Base-by-base conservation (phyloP, 2,888 invertebrate species). In the Stenurella melanura region DNA sequence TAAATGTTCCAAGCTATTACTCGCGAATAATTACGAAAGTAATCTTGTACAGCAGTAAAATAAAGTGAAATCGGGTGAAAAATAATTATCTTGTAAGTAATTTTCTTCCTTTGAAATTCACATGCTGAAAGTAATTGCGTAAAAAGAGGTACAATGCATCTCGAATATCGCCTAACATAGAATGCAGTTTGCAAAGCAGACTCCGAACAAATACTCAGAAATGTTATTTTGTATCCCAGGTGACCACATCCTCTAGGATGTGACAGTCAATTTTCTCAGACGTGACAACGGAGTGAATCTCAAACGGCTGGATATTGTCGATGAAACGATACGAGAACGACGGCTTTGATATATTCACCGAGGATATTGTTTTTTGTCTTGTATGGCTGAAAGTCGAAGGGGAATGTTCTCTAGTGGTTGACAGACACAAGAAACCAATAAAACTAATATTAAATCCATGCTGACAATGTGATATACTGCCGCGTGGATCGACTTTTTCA, bases 1-100 rank as follows among this genome's bases (percentile, higher is more conserved):
- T 83, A 82, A 83, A 82, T 80, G 83, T 83, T 84, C 81, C 81
- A 79, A 76, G 73, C 82, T 80, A 83, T 85, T 85, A 79, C 81
- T 68, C 82, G 80, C 81, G 71, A 82, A 84, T 84, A 84, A 85
- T 84, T 84, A 80, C 83, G 67, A 76, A 76, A 73, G 80, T 82
- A 83, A 82, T 82, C 79, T 78, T 78, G 79, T 78, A 80, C 78
- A 78, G 79, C 78, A 76, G 74, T 75, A 75, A 75, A 79, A 80
- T 79, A 79, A 82, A 80, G 82, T 80, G 81, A 84, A 84, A 84
- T 84, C 57, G 74, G 68, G 74, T 58, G 68, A 60, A 50, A 68
- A 74, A 74, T 68, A 74, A 74, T 68, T 56, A 74, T 74, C 74
- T 74, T n/a, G 74, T 68, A 58, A 73, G 61, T 58, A 58, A 61